phyloP scores from a whole-genome alignment of 2,113 vertebrate species.

The Plecturocebus donacophilus region DNA sequence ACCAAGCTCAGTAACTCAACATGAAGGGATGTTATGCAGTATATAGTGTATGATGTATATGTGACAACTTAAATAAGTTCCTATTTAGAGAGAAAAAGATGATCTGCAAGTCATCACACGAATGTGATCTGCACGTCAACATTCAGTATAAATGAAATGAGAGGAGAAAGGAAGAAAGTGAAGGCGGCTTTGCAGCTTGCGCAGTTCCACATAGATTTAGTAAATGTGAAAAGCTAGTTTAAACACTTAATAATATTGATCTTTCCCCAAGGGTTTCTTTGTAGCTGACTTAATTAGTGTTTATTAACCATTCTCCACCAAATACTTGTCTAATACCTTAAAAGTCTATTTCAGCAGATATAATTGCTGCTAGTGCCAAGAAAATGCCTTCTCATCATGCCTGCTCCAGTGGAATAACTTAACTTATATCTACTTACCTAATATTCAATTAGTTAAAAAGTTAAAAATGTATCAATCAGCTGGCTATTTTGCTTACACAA shows the following conservation, averaged over 20 bases:
- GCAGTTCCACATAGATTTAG: neutral
- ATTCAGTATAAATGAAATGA: conserved; percentile 17
- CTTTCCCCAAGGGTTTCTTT: conserved; percentile 50
- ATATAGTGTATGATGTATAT: neutral
- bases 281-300: conserved; percentile 69
- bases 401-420: conserved; percentile 24
- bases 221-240: conserved; percentile 58
- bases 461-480: conserved; percentile 8
- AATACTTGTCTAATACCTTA: conserved; percentile 59
- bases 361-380: conserved; percentile 13
- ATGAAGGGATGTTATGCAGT: neutral
- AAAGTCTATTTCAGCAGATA: conserved; percentile 51
- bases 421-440: conserved; percentile 41
- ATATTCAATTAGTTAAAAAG: conserved; percentile 39
- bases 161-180: neutral
- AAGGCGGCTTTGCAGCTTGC: neutral
- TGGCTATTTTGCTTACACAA: neutral
- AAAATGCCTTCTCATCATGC: neutral
- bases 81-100: neutral
- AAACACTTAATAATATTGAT: conserved; percentile 77
- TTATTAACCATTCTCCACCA: conserved; percentile 62
- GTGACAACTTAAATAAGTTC: neutral
- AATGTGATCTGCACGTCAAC: neutral
- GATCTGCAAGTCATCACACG: neutral
- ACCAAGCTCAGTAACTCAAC: neutral